Conservation (phyloP, 2,888 invertebrate species). For the Schrankia costaestrigalis region DNA sequence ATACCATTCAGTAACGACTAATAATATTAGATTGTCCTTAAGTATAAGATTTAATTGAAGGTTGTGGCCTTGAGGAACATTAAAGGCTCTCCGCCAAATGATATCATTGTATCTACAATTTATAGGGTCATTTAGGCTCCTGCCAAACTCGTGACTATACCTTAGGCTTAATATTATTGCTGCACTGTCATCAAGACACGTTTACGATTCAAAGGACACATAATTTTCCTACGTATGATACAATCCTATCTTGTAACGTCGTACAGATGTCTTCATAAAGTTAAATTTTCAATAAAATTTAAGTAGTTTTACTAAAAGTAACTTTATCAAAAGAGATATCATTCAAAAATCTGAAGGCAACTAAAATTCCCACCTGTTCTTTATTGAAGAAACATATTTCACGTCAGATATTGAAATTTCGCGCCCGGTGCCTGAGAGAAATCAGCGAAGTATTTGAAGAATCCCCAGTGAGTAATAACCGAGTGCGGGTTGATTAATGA, state of each 20-base stretch:
- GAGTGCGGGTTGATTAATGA: conserved; percentile 35
- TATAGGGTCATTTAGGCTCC: conserved; percentile 24
- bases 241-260: too few relatives aligned
- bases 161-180: conserved; percentile 19
- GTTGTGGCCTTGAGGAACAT: conserved; percentile 18
- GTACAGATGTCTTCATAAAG: too few relatives aligned
- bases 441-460: conserved; percentile 27
- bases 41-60: conserved; percentile 11
- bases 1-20: not conserved
- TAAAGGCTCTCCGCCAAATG: conserved; percentile 23
- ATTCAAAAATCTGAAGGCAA: conserved; percentile 11
- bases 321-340: conserved; percentile 1
- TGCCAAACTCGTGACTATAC: conserved; percentile 22
- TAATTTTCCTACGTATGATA: too few relatives aligned
- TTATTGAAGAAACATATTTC: conserved; percentile 20
- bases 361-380: conserved; percentile 8
- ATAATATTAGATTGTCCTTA: conserved; percentile 3
- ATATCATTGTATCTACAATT: conserved; percentile 26
- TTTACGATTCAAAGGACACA: conserved; percentile 8
- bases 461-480: conserved; percentile 34
- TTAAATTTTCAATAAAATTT: not conserved
- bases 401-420: conserved; percentile 25
- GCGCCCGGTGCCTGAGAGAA: conserved; percentile 14
- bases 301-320: conserved; percentile 1
- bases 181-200: conserved; percentile 12